phyloP scores from a whole-genome alignment of 2,113 vertebrate species.

The Phylloscopus trochiloides region DNA sequence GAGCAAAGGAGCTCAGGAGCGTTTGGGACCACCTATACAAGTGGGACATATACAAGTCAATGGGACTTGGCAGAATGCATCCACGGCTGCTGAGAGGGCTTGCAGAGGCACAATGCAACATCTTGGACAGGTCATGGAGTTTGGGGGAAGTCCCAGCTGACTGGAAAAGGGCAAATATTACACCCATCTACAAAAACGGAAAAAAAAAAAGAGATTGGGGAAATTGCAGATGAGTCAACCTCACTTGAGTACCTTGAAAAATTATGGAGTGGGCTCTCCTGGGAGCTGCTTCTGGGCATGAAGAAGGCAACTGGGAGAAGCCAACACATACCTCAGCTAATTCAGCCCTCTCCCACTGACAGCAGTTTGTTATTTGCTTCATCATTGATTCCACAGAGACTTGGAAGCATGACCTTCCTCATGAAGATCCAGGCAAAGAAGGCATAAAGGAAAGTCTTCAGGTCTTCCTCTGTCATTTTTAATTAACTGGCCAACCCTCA shows the following conservation, averaged over 20 bases:
- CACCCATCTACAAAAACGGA: neutral
- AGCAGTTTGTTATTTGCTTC: neutral
- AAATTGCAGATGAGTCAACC: constrained; percentile 14
- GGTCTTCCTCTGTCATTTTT: neutral
- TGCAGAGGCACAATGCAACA: neutral
- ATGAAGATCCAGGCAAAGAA: neutral
- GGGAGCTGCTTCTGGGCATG: neutral
- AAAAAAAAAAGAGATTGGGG: neutral
- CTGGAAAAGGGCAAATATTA: constrained; percentile 17
- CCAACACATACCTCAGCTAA: neutral
- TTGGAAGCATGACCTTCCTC: neutral
- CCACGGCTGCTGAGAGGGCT: neutral
- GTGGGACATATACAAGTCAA: neutral
- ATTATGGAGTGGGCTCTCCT: neutral
- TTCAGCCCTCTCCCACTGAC: neutral
- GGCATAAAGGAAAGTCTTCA: neutral
- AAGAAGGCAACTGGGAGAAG: neutral
- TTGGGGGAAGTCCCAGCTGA: neutral
- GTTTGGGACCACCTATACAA: neutral
- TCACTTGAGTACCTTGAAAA: constrained; percentile 15
- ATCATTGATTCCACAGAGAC: neutral
- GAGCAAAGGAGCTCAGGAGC: neutral
- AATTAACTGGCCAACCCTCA: neutral
- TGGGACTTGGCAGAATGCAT: neutral
- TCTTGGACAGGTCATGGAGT: neutral